phyloP scores from a whole-genome alignment of 2,888 invertebrate genomes.

The Andrena bicolor region DNA sequence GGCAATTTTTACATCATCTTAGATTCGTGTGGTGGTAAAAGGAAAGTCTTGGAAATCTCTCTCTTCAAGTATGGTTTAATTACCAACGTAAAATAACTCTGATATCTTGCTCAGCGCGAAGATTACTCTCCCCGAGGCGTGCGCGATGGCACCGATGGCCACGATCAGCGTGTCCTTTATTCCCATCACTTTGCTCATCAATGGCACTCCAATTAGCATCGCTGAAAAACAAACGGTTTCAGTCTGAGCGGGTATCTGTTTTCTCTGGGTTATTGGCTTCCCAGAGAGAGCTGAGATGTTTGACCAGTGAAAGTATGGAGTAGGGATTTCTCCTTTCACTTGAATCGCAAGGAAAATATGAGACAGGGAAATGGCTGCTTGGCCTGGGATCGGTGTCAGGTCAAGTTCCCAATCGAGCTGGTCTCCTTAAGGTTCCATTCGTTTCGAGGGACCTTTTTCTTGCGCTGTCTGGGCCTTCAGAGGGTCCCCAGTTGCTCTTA shows the following conservation, averaged over 20 bases:
- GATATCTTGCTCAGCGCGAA: constrained; percentile 88
- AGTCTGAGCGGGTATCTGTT: not conserved
- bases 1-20: not conserved
- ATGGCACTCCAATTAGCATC: constrained; percentile 90
- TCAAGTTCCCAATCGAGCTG: not conserved
- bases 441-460: too few relatives aligned
- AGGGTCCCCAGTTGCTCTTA: too few relatives aligned
- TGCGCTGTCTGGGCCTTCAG: too few relatives aligned
- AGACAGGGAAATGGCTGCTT: not conserved
- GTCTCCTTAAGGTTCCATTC: not conserved
- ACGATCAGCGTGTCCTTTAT: constrained; percentile 91
- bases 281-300: not conserved
- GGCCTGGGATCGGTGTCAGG: not conserved
- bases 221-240: constrained; percentile 79
- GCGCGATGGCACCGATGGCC: constrained; percentile 90
- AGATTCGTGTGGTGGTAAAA: too few relatives aligned
- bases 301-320: constrained; percentile 47
- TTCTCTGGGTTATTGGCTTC: not conserved
- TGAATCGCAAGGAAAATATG: not conserved
- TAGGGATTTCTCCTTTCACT: constrained; percentile 47
- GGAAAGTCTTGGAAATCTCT: not conserved
- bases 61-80: constrained; percentile 21
- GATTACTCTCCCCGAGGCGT: constrained; percentile 89
- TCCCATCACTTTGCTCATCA: constrained; percentile 89
- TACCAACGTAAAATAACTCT: constrained; percentile 88